Evolutionary conservation across 2,113 vertebrate species (phyloP).

Genomic region (Silurus meridionalis): DNA sequence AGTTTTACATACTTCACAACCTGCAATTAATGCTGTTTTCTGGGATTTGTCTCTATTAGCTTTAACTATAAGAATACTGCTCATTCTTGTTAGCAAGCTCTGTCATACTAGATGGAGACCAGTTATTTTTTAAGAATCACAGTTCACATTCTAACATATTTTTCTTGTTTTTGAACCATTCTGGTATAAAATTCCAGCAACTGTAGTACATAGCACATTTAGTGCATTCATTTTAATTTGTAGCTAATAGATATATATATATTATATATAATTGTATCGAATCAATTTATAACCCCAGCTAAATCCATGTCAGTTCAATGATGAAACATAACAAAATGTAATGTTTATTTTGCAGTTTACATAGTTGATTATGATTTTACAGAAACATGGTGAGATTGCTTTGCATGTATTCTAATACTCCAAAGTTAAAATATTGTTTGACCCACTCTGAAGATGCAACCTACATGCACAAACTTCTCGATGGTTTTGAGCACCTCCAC

Average conservation of each 20-base stretch:
- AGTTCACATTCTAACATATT: background rate
- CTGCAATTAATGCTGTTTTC: background rate
- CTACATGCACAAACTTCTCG: slow-evolving; percentile 96
- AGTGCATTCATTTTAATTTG: too few relatives aligned
- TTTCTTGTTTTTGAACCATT: background rate
- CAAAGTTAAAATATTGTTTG: background rate
- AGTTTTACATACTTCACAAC: background rate
- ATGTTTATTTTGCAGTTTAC: background rate
- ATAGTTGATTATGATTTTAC: background rate
- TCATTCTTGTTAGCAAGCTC: background rate
- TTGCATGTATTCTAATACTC: background rate
- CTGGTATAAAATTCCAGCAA: background rate
- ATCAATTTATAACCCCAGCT: background rate
- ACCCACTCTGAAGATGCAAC: slow-evolving; percentile 30
- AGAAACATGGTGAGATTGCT: background rate
- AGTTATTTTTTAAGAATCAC: background rate
- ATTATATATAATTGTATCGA: too few relatives aligned
- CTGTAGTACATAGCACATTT: background rate
- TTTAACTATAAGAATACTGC: background rate
- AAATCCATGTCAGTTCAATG: background rate
- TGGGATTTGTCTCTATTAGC: background rate
- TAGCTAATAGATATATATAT: too few relatives aligned
- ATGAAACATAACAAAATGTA: background rate
- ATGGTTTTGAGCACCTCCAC: slow-evolving; percentile 94
- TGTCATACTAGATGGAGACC: background rate